phyloP scores from a whole-genome alignment of 1,140 invertebrate species.

The Sinella curviseta region DNA sequence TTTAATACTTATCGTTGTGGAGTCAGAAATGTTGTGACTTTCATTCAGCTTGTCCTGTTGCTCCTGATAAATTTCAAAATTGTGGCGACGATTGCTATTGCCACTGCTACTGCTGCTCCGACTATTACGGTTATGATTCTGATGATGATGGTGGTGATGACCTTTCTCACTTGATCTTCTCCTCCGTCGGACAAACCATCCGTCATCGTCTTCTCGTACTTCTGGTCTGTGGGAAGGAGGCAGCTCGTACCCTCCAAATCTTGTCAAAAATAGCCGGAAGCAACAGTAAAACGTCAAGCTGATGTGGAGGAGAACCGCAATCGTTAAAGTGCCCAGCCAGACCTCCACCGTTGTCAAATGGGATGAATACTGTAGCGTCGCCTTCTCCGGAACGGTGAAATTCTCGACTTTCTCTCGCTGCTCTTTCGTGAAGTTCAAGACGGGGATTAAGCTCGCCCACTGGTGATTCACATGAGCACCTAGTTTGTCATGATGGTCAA shows the following conservation, averaged over 20 bases:
- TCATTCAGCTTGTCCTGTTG: background rate
- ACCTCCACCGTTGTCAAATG: background rate
- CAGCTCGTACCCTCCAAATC: background rate
- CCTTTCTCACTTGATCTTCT: background rate
- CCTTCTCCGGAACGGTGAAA: background rate
- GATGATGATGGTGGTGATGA: background rate
- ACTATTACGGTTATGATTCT: background rate
- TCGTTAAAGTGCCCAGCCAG: background rate
- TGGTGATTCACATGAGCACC: background rate
- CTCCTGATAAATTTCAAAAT: background rate
- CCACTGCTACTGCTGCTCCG: background rate
- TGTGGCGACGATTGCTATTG: background rate
- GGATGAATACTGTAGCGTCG: background rate
- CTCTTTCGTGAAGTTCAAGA: slow-evolving; percentile 6
- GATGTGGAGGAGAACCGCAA: background rate
- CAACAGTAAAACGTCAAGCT: background rate
- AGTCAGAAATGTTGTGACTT: background rate
- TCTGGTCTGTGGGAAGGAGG: background rate
- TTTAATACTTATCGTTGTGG: background rate
- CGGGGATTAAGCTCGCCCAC: background rate
- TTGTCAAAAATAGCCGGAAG: background rate
- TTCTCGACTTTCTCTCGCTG: background rate
- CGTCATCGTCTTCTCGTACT: background rate
- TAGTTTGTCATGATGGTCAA: background rate
- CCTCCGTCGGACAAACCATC: background rate